Conservation (phyloP, 2,888 invertebrate genomes). For the Candidula unifasciata region DNA sequence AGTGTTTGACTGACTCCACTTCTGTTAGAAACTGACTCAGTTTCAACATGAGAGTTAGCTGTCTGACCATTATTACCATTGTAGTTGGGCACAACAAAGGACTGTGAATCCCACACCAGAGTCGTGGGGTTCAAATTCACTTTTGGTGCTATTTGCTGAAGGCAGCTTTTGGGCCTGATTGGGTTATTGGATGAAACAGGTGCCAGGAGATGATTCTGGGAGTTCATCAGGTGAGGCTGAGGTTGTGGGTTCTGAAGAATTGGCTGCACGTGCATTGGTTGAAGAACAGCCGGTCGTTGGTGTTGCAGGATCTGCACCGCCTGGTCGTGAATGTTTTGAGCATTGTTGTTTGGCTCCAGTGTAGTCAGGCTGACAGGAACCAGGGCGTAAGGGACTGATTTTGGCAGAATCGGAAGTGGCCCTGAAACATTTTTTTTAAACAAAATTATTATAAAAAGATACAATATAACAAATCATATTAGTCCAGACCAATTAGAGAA, state of each 20-base stretch:
- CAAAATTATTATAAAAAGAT: too few species aligned
- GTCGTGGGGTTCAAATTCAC: neutral
- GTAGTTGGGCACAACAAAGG: neutral
- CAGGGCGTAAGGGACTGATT: constrained; percentile 37
- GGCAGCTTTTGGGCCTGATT: neutral
- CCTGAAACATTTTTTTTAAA: constrained; percentile 28
- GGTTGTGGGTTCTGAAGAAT: neutral
- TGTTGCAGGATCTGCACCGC: neutral
- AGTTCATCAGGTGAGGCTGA: neutral
- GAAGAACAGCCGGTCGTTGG: neutral
- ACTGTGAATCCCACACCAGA: neutral
- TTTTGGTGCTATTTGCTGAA: constrained; percentile 27
- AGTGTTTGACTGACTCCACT: neutral
- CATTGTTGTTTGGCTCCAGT: neutral
- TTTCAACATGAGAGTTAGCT: neutral
- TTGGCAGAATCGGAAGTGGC: constrained; percentile 47
- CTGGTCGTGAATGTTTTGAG: neutral
- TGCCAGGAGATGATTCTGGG: neutral
- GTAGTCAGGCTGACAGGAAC: constrained; percentile 36
- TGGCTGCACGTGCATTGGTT: constrained; percentile 19
- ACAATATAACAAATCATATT: too few species aligned
- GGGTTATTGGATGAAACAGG: neutral
- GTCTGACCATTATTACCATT: neutral
- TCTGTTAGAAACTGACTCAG: neutral
- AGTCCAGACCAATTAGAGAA: too few species aligned